Conservation (phyloP, 2,113 vertebrate species). For the Pseudois nayaur region DNA sequence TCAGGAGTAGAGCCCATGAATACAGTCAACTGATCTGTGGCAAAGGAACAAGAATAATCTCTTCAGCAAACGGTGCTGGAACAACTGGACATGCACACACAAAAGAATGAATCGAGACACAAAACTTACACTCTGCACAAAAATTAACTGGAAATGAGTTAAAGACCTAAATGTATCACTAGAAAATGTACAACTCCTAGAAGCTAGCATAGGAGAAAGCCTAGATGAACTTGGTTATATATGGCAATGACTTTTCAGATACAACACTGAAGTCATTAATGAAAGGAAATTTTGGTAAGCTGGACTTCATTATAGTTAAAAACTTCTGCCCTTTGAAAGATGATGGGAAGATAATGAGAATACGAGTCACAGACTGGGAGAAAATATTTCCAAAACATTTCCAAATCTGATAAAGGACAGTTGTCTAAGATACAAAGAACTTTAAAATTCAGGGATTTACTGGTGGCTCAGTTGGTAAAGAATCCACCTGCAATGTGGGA, state of each 20-base stretch:
- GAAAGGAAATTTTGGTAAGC: background rate
- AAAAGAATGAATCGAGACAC: background rate
- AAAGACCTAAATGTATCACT: background rate
- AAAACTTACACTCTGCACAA: background rate
- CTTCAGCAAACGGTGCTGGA: background rate
- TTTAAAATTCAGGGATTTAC: background rate
- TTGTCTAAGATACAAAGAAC: background rate
- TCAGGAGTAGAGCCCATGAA: background rate
- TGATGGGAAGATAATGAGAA: fast-evolving
- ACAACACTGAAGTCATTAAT: background rate
- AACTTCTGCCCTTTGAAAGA: background rate
- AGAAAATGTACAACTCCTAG: background rate
- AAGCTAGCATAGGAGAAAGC: background rate
- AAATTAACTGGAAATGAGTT: background rate
- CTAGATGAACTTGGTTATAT: background rate
- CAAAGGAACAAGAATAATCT: background rate
- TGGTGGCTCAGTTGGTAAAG: background rate
- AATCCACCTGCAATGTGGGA: background rate
- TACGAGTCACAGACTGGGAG: background rate
- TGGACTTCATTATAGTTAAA: background rate
- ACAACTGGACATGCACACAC: background rate
- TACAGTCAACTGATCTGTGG: background rate
- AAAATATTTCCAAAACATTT: background rate
- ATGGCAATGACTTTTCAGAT: background rate
- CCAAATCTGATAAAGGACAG: background rate